Base-by-base conservation (phyloP, 2,888 invertebrate genomes). In the Athalia rosae region DNA sequence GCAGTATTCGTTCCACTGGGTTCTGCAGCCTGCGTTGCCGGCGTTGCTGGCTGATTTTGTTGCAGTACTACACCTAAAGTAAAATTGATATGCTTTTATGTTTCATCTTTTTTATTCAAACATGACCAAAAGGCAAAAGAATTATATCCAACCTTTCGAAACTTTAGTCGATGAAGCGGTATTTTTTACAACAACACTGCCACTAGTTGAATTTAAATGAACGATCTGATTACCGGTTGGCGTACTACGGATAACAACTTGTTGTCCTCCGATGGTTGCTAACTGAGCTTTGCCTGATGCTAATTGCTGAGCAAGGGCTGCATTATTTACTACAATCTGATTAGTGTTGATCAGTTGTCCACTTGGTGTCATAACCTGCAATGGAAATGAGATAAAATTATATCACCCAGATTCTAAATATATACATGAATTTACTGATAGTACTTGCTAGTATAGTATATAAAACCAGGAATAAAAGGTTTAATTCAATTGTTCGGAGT, bases 221-320 rank as follows among this genome's bases (percentile, higher is more conserved):
- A 95, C 95, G 77, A 95, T 94, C 89, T 95, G 95, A 87, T 95
- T 95, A 73, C 95, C 95, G 8, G 95, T 93, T 0, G 95, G 94
- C 41, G 88, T 86, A 63, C 87, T 89, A 64, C 95, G 92, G 79
- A 97, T 95, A 62, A 96, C 91, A 47, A 97, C 95, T 89, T 96
- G 96, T 86, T 96, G 96, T 0, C 96, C 96, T 87, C 95, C 95
- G 45, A 97, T 94, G 0, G 95, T 95, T 0, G 96, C 95, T 77
- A 97, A 92, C 87, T 96, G 96, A 7, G 96, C 93, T 89, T 96
- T 96, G 6, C 96, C 96, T 13, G 95, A 93, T 2, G 95, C 95
- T 79, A 97, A 91, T 88, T 96, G 96, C 87, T 96, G 96, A 13
- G 95, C 95, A 59, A 96, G 90, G 76, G 86, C 90, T 15, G 93